Evolutionary conservation across 2,113 vertebrate genomes (phyloP).

Genomic region (Aix galericulata): DNA sequence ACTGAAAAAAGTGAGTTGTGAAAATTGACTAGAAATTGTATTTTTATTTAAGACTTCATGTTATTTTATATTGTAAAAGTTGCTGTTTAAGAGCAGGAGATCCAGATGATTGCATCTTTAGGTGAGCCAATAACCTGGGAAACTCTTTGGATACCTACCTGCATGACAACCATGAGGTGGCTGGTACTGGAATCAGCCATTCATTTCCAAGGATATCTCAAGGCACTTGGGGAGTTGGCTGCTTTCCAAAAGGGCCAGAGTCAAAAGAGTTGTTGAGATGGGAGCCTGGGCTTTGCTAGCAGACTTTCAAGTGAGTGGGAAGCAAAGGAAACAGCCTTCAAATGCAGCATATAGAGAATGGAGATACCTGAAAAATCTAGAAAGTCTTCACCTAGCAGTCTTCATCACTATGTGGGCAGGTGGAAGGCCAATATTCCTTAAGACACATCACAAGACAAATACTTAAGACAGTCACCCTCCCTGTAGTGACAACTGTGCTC

Average conservation of each 20-base stretch:
- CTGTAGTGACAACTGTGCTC: background rate
- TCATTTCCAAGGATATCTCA: background rate
- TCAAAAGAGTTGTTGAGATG: background rate
- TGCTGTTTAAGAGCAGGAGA: background rate
- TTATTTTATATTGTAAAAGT: background rate
- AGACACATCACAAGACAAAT: too few relatives aligned
- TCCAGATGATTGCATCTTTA: background rate
- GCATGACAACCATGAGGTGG: background rate
- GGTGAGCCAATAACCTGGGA: background rate
- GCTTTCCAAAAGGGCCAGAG: background rate
- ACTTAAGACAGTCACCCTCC: background rate
- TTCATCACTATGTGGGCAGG: background rate
- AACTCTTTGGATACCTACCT: background rate
- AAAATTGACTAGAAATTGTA: background rate
- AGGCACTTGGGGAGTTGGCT: background rate
- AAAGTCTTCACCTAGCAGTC: background rate
- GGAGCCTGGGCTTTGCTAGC: background rate
- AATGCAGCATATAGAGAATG: background rate
- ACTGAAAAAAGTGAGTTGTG: background rate
- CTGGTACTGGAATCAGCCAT: background rate
- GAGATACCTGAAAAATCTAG: background rate
- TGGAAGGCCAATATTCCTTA: background rate
- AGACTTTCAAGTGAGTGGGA: background rate
- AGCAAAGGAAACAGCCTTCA: background rate
- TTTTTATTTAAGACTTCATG: background rate